phyloP scores from a whole-genome alignment of 1,140 invertebrate genomes.

The Drosophila pallidifrons region DNA sequence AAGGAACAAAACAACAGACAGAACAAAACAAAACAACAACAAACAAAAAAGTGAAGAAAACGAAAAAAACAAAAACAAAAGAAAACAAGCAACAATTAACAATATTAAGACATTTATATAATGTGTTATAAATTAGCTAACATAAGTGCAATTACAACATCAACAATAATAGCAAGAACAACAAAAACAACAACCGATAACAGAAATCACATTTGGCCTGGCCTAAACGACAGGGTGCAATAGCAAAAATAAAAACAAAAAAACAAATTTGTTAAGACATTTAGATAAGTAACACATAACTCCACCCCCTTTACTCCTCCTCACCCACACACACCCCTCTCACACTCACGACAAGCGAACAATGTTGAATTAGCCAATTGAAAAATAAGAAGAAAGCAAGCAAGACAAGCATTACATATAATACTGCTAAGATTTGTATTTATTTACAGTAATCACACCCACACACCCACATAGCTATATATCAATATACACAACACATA shows the following conservation, averaged over 20 bases:
- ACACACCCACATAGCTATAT: neutral
- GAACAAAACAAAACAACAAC: constrained; percentile 31
- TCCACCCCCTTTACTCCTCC: neutral
- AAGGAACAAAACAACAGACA: constrained; percentile 34
- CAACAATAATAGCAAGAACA: constrained; percentile 20
- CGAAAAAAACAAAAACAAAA: constrained; percentile 5
- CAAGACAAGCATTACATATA: constrained; percentile 26
- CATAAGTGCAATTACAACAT: constrained; percentile 75
- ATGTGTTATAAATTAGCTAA: constrained; percentile 26
- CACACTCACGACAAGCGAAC: constrained; percentile 40
- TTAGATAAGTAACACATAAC: neutral
- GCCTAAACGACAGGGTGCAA: constrained; percentile 36
- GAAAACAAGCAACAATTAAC: constrained; percentile 37
- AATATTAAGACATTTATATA: constrained; percentile 31
- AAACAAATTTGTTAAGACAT: constrained; percentile 32
- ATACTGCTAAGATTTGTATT: constrained; percentile 36
- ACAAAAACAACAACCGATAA: constrained; percentile 1
- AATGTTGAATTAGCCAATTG: constrained; percentile 46
- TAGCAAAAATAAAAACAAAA: constrained; percentile 9
- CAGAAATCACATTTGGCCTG: constrained; percentile 32
- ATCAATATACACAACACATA: neutral
- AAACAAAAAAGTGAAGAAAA: constrained; percentile 31
- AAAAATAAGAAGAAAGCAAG: neutral
- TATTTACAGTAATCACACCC: constrained; percentile 30
- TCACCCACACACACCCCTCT: neutral